phyloP scores from a whole-genome alignment of 2,113 vertebrate species.

The Benitochromis conjunctus region DNA sequence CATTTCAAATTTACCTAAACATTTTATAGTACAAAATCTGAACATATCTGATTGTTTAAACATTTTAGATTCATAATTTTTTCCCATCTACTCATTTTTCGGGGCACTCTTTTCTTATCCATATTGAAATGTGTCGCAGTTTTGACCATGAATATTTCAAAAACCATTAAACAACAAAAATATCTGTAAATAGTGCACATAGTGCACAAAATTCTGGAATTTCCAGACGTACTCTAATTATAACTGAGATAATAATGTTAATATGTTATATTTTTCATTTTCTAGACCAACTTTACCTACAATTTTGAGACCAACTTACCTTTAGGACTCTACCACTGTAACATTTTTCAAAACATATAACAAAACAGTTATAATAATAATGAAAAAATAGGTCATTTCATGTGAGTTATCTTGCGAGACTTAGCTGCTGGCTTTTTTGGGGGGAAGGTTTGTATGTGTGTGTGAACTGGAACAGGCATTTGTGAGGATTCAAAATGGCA shows the following conservation, averaged over 20 bases:
- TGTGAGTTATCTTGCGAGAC: neutral
- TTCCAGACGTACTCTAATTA: neutral
- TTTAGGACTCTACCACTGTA: fast-evolving
- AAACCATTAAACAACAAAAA: neutral
- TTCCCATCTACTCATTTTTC: neutral
- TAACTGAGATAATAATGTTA: fast-evolving
- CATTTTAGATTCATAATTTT: too few relatives aligned
- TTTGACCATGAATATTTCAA: neutral
- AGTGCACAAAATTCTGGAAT: neutral
- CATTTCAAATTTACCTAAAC: too few relatives aligned
- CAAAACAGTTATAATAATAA: neutral
- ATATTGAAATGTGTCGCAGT: fast-evolving
- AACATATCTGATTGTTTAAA: too few relatives aligned
- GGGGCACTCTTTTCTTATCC: neutral
- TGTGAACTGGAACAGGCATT: too few relatives aligned
- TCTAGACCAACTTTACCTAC: neutral
- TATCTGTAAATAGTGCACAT: neutral
- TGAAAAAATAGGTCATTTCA: fast-evolving
- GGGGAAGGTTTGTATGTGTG: too few relatives aligned
- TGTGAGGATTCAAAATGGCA: too few relatives aligned
- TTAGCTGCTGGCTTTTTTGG: too few relatives aligned
- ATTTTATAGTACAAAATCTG: too few relatives aligned
- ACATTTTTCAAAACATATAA: neutral
- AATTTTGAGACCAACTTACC: neutral
- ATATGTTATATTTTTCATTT: neutral